Conservation (phyloP, 2,113 vertebrate genomes). For the Zootoca vivipara region DNA sequence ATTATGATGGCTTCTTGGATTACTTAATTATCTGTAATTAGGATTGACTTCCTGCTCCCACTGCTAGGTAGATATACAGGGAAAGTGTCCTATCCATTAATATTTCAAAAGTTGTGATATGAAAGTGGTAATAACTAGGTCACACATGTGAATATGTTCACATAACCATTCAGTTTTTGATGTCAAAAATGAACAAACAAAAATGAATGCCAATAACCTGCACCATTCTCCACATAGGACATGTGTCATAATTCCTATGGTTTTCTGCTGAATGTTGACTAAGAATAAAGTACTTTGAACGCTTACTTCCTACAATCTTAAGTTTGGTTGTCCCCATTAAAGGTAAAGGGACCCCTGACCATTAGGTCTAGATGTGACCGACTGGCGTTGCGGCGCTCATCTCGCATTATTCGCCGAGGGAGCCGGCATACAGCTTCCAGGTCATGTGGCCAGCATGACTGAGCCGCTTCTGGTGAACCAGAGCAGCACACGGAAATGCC, state of each 20-base stretch:
- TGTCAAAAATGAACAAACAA: not conserved
- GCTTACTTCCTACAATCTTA: not conserved
- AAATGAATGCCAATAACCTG: not conserved
- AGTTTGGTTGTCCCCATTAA: not conserved
- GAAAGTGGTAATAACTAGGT: not conserved
- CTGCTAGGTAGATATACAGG: constrained; percentile 10
- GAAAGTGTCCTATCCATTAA: not conserved
- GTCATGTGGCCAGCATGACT: too few species aligned
- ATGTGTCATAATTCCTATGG: not conserved
- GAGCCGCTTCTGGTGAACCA: too few species aligned
- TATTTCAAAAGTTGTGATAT: not conserved
- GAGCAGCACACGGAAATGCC: too few species aligned
- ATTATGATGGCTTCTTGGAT: constrained; percentile 29
- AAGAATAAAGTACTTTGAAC: not conserved
- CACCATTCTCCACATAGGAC: not conserved
- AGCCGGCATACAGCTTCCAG: too few species aligned
- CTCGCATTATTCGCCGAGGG: too few species aligned
- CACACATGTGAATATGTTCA: not conserved
- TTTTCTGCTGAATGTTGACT: not conserved
- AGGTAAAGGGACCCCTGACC: too few species aligned
- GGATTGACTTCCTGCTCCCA: constrained; percentile 21
- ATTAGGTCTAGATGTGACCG: too few species aligned
- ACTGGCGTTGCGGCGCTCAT: too few species aligned
- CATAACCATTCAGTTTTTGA: not conserved
- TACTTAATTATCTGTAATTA: constrained; percentile 41